A percentile compares a stretch with the other conserved stretches of the same genome.
Conservation (phyloP, 1,140 invertebrate genomes). For the Drosophila insularis region DNA sequence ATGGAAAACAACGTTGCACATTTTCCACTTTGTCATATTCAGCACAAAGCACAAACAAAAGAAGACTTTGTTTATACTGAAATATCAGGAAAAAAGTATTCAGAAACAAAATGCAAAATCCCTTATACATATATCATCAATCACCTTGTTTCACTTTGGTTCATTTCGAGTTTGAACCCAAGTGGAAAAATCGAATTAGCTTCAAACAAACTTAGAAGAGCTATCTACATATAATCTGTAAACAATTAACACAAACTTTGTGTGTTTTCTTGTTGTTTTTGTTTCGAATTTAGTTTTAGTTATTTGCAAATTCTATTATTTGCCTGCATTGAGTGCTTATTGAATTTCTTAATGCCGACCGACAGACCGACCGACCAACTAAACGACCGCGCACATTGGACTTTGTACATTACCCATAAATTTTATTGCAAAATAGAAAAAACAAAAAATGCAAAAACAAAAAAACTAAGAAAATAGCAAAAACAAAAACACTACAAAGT, state of each 20-base stretch:
- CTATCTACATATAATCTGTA: not conserved
- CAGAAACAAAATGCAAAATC: not conserved
- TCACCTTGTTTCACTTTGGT: not conserved
- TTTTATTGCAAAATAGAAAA: slow-evolving; percentile 65
- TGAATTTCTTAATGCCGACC: slow-evolving; percentile 9
- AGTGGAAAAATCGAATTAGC: not conserved
- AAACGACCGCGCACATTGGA: slow-evolving; percentile 74
- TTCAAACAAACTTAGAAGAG: not conserved
- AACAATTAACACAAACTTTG: not conserved
- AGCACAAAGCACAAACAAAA: not conserved
- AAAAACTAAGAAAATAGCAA: slow-evolving; percentile 47
- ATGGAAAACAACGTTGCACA: not conserved
- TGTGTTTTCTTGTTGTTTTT: not conserved
- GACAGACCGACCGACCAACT: slow-evolving; percentile 44
- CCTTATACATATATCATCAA: not conserved
- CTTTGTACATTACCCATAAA: slow-evolving; percentile 78
- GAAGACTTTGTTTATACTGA: not conserved
- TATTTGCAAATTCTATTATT: slow-evolving; percentile 12
- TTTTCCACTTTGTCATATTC: not conserved
- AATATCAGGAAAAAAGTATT: not conserved
- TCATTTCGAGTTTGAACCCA: not conserved
- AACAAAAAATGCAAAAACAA: slow-evolving; percentile 32
- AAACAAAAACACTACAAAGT: slow-evolving; percentile 46
- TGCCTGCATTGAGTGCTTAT: slow-evolving; percentile 9
- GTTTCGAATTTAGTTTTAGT: not conserved